Percentiles rank a stretch among this genome's conserved stretches.
These are phyloP conservation scores for Clitarchus hookeri DNA, from an alignment of 2,888 invertebrate species.

Conservation along the genomic window DNA sequence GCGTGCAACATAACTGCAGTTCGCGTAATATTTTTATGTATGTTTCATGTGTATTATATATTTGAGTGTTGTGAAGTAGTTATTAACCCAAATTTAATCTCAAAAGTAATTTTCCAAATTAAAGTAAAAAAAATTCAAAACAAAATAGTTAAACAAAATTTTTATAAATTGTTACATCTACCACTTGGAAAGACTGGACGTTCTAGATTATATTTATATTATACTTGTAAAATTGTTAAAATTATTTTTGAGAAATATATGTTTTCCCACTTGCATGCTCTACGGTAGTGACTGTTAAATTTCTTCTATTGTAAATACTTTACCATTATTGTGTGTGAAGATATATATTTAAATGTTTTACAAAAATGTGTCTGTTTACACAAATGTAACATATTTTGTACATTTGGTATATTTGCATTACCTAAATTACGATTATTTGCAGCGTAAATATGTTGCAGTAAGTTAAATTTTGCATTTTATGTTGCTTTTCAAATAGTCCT, in stretches of 20 bases:
- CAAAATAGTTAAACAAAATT: not conserved
- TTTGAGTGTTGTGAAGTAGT: not conserved
- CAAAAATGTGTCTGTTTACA: not conserved
- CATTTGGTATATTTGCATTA: not conserved
- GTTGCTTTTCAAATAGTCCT: not conserved
- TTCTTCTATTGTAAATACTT: not conserved
- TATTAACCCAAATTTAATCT: not conserved
- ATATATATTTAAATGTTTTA: not conserved
- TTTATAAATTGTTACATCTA: not conserved
- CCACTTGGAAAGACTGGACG: not conserved
- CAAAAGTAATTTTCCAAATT: not conserved
- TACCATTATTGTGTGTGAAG: not conserved
- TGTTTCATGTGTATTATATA: not conserved
- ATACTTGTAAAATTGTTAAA: not conserved
- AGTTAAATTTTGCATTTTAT: not conserved
- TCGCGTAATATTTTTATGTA: not conserved
- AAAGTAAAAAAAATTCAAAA: not conserved
- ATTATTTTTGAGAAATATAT: not conserved
- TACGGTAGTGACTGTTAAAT: not conserved
- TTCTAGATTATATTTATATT: constrained; percentile 7
- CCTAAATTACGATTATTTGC: not conserved
- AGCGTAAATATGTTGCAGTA: not conserved
- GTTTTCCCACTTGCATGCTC: not conserved
- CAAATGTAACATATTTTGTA: not conserved
- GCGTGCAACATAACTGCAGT: not conserved